These are phyloP conservation scores for Charaxes varanes DNA, from an alignment of 1,140 invertebrate genomes.

Conservation along the genomic window DNA sequence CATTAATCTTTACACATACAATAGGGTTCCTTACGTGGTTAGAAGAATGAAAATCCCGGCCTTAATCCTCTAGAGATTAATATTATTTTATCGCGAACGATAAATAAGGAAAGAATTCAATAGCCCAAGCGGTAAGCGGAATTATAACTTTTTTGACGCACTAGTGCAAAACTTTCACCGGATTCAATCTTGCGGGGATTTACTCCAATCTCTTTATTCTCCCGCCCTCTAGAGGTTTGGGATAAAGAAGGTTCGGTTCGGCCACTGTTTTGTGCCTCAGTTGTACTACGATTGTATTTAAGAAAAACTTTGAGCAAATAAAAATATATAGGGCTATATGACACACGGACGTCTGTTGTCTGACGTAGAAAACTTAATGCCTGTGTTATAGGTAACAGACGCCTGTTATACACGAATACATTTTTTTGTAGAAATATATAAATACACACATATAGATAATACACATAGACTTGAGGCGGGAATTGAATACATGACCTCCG, in stretches of 20 bases:
- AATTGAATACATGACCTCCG: too few species aligned
- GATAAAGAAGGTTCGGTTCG: conserved; percentile 26
- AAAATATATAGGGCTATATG: too few species aligned
- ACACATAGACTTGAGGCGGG: too few species aligned
- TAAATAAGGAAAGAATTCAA: conserved; percentile 71
- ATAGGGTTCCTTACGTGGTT: conserved; percentile 49
- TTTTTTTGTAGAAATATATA: too few species aligned
- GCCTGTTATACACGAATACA: too few species aligned
- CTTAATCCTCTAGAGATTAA: conserved; percentile 68
- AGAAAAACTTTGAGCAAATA: too few species aligned
- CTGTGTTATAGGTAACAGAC: too few species aligned
- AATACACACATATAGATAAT: too few species aligned
- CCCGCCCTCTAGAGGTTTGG: conserved; percentile 31
- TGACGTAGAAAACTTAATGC: too few species aligned
- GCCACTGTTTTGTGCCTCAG: conserved; percentile 17
- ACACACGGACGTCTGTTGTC: too few species aligned
- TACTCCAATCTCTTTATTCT: conserved; percentile 46
- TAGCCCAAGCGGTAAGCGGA: conserved; percentile 45
- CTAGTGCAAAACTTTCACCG: conserved; percentile 52
- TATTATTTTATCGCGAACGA: conserved; percentile 72
- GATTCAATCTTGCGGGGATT: conserved; percentile 67
- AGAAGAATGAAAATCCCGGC: conserved; percentile 62
- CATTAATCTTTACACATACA: conserved; percentile 33
- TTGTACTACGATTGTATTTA: too few species aligned
- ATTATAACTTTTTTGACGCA: conserved; percentile 70